Evolutionary conservation across 2,797 vertebrate genomes (phyloP).

Genomic region (Martes flavigula): DNA sequence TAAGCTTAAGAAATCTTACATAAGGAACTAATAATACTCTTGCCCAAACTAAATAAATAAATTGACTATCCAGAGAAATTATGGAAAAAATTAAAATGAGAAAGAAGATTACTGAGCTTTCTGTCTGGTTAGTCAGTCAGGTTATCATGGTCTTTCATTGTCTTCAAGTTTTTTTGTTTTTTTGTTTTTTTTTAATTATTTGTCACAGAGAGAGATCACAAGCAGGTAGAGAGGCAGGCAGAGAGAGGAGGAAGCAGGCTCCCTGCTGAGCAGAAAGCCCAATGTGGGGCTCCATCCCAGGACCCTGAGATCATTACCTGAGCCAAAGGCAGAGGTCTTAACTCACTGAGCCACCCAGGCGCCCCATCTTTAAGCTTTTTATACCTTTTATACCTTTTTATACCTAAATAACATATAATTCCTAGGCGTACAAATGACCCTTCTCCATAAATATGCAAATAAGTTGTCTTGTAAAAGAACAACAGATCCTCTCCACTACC

Average conservation of each 20-base stretch:
- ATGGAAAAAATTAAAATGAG: not conserved
- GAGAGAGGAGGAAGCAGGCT: no score
- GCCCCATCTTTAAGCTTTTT: not conserved
- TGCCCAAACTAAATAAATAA: not conserved
- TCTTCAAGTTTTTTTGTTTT: not conserved
- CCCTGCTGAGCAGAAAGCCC: no score
- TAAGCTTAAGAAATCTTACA: not conserved
- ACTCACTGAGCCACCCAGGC: no score
- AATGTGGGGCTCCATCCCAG: rapidly evolving
- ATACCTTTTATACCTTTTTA: not conserved
- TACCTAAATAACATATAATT: not conserved
- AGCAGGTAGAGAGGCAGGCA: no score
- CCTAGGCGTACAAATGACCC: not conserved
- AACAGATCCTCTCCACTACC: not conserved
- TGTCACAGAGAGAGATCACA: no score
- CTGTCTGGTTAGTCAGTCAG: not conserved
- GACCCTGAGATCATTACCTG: no score
- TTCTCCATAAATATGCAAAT: not conserved
- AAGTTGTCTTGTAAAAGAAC: not conserved
- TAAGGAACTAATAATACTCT: not conserved
- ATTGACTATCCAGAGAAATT: not conserved
- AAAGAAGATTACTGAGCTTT: not conserved
- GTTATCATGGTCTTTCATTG: not conserved
- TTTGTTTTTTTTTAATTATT: no score
- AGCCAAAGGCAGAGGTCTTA: no score